Evolutionary conservation across 2,888 invertebrate genomes (phyloP).

Genomic region (Petrolisthes manimaculis): DNA sequence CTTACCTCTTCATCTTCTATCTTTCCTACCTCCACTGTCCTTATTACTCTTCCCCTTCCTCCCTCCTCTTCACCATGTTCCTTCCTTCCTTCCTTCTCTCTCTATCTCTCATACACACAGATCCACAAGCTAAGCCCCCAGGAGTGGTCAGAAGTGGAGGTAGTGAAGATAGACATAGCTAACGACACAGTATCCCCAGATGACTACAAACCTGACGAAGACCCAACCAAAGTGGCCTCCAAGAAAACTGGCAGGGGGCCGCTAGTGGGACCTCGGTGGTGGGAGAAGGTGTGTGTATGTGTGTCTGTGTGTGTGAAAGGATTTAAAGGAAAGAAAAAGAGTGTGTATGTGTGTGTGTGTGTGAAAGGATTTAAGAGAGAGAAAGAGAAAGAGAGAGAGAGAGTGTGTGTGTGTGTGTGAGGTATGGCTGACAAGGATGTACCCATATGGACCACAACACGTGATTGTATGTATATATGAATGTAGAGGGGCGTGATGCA

Average conservation of each 20-base stretch:
- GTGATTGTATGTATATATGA: not conserved
- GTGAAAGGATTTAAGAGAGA: not conserved
- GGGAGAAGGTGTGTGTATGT: slow-evolving; percentile 59
- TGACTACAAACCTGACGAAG: slow-evolving; percentile 90
- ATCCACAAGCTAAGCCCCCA: slow-evolving; percentile 93
- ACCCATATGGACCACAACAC: not conserved
- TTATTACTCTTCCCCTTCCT: not conserved
- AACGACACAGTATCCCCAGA: slow-evolving; percentile 84
- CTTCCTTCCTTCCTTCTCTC: not conserved
- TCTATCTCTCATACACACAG: slow-evolving; percentile 72
- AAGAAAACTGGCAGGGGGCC: slow-evolving; percentile 94
- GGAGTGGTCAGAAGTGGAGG: slow-evolving; percentile 86
- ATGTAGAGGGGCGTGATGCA: not conserved
- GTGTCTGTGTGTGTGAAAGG: not conserved
- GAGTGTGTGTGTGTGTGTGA: not conserved
- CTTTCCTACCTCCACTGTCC: not conserved
- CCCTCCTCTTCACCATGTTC: not conserved
- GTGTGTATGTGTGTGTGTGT: not conserved
- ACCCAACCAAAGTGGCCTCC: slow-evolving; percentile 89
- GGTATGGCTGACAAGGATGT: not conserved
- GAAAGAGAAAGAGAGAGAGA: not conserved
- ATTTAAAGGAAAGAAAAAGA: not conserved
- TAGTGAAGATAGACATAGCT: slow-evolving; percentile 86
- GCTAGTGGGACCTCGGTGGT: slow-evolving; percentile 81
- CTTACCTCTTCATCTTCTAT: too few species aligned